Base-by-base conservation (phyloP, 2,888 invertebrate genomes). In the Acrocera orbiculus region DNA sequence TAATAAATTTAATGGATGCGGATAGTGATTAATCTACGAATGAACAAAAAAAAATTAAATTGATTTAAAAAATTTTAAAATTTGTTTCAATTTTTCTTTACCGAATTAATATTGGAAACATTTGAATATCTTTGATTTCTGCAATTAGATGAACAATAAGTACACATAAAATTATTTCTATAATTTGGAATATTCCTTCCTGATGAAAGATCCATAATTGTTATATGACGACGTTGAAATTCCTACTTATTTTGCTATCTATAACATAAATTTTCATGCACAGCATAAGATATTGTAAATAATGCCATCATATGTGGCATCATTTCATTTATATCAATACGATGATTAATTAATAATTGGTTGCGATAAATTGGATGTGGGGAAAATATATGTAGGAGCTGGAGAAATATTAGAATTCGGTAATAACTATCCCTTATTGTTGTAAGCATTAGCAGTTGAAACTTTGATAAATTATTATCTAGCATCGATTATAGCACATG, bases 261-360 rank as follows among this genome's bases (percentile, higher is more conserved):
- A 40, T 75, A 69, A 78, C 79, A 79, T 26, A 81, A 58, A 38
- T 76, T 65, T 48, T 79, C 77, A 53, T 80, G 80, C 5, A 77
- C 67, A 5, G 77, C 69, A 58, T 79, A 76, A 27, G 79, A 44
- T 51, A 35, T 43, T 38, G 17, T 16, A 32, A 37, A 45, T 46
- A 14, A 47, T 45, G 27, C n/a, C 44, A 47, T 5, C 46, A 46
- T 26, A 45, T 42, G 39, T 44, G 44, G 11, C 40, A 46, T 10
- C 41, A 48, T 19, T 8, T 40, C 36, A 16, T 37, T 35, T 11
- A 38, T 32, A 37, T 45, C 39, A 35, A 20, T 27, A 6, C 40
- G 40, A 10, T 35, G 30, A 24, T 34, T 30, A 4, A 11, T 15
- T 9, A 28, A 24, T 1, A 23, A 8, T 11, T 33, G 30, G 14